Evolutionary conservation across 2,113 vertebrate genomes (phyloP), one percentile per base, ranked within the genome.

Genomic region (Daphoenositta chrysoptera): DNA sequence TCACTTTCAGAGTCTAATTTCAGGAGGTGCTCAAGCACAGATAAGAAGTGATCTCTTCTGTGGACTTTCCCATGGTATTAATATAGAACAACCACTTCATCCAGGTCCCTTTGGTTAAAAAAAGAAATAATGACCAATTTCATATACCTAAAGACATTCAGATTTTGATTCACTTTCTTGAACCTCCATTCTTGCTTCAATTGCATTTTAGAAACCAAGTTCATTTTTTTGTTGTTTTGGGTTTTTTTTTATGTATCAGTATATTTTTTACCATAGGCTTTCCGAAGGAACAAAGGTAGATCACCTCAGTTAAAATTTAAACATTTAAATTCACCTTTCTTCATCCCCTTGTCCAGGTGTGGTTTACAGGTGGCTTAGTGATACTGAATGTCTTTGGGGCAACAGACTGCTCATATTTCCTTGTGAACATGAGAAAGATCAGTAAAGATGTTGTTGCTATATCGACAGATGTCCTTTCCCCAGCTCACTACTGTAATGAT

Each of bases 91-190:
- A 20, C 1, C 1, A 8, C 7, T 13, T 8, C 2, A 1, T 11
- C 2, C 9, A 5, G 0, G 4, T 45, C 2, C 1, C 9, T 7
- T 16, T 1, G 0, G 9, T 64, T 80, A 45, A 61, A 79, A 89
- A 66, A 56, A 21, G 0, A 4, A 53, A 8, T 45, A 61, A 47
- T 22, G 23, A 65, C 18, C 8, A 20, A 23, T 50, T 11, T 37
- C 12, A 35, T 40, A 18, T 56, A 63, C 18, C 16, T 75, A 39
- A 65, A 91, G 33, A 27, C 5, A 51, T 39, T 66, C 11, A 72
- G 54, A 77, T 66, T 87, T 93, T 84, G 4, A 71, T 81, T 77
- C 10, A 70, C 1, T 42, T 24, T 71, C 31, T 60, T 44, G 15
- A 86, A 44, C 8, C 4, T 64, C 14, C 9, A 13, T 26, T 89